A percentile compares a stretch with the other conserved stretches of the same genome.
phyloP scores from a whole-genome alignment of 2,113 vertebrate genomes.

The Catagonus wagneri region DNA sequence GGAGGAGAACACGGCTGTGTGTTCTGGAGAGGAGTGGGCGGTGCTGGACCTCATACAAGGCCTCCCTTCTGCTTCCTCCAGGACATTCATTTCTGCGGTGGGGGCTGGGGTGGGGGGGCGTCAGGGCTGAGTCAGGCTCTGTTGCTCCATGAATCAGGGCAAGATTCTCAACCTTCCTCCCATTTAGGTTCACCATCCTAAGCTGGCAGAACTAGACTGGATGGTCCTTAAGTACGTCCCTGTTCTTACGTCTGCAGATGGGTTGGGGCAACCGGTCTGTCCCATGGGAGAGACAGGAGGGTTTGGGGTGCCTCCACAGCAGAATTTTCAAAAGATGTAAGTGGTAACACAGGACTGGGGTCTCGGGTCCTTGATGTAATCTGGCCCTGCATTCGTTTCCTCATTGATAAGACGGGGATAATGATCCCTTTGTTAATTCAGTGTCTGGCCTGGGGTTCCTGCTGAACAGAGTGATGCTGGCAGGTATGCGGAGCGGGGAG shows the following conservation, averaged over 20 bases:
- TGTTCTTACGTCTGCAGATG: neutral
- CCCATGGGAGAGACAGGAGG: neutral
- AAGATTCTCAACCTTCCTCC: neutral
- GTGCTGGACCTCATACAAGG: neutral
- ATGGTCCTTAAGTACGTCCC: neutral
- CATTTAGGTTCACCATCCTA: neutral
- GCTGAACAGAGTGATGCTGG: neutral
- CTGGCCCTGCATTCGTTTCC: neutral
- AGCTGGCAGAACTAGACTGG: neutral
- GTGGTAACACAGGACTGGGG: neutral
- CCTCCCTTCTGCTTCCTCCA: conserved; percentile 52
- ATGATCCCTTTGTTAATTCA: neutral
- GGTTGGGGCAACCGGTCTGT: neutral
- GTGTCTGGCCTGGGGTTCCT: neutral
- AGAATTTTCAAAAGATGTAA: neutral
- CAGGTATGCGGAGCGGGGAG: neutral
- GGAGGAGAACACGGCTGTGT: conserved; percentile 21
- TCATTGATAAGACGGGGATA: neutral
- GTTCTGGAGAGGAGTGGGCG: conserved; percentile 44
- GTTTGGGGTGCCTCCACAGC: neutral
- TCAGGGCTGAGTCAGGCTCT: neutral
- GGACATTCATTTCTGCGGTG: neutral
- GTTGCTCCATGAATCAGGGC: neutral
- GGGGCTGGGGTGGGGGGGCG: neutral
- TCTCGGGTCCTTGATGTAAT: neutral